phyloP scores from a whole-genome alignment of 2,113 vertebrate genomes.

The Pipra filicauda region DNA sequence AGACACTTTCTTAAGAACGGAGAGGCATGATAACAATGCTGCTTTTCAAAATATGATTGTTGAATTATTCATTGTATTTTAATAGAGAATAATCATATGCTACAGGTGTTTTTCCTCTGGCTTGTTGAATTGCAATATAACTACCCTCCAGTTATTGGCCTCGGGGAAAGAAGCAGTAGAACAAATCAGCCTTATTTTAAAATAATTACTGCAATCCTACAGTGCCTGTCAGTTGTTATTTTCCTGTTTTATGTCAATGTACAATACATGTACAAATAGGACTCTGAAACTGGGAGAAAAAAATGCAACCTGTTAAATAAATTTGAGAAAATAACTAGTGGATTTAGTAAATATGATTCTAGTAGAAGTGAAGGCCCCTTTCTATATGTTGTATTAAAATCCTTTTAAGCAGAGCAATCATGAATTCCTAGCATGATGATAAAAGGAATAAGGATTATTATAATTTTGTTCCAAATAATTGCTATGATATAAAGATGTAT shows the following conservation, averaged over 20 bases:
- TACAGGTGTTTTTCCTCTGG: conserved; percentile 72
- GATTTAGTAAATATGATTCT: conserved; percentile 40
- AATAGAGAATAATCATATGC: conserved; percentile 61
- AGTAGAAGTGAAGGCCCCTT: neutral
- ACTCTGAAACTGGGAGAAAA: conserved; percentile 5
- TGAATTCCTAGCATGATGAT: neutral
- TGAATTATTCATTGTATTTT: conserved; percentile 77
- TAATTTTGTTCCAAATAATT: conserved; percentile 58
- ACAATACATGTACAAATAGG: conserved; percentile 21
- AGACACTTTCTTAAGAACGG: neutral
- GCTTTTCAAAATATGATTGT: conserved; percentile 25
- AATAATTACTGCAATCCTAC: conserved; percentile 69
- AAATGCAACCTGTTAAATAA: conserved; percentile 27
- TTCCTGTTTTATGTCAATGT: conserved; percentile 48
- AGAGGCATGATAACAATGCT: conserved; percentile 1
- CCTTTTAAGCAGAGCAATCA: conserved; percentile 50
- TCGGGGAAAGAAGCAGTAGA: conserved; percentile 54
- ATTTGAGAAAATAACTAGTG: conserved; percentile 28
- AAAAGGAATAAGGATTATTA: conserved; percentile 43
- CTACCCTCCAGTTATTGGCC: conserved; percentile 62
- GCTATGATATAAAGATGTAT: conserved; percentile 34
- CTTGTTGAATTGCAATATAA: conserved; percentile 59
- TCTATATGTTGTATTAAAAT: conserved; percentile 20
- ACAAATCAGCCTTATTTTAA: conserved; percentile 73
- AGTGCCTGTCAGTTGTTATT: conserved; percentile 62